Conservation (phyloP, 2,888 invertebrate species). For the Zygothrica quintamaculata region DNA sequence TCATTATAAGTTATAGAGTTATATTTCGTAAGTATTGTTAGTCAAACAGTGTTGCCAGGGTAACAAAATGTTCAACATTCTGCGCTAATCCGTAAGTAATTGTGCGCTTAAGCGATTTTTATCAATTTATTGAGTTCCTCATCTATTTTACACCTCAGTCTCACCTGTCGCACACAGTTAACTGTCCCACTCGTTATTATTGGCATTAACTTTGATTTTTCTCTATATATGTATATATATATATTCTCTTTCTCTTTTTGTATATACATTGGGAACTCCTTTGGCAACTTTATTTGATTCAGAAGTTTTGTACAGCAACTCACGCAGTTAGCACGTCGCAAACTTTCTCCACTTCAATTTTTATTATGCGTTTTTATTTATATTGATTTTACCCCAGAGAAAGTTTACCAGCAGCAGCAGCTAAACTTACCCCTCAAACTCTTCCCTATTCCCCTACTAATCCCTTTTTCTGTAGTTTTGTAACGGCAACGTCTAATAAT, state of each 20-base stretch:
- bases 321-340: conserved; percentile 72
- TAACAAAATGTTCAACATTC: conserved; percentile 2
- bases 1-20: conserved; percentile 41
- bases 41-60: conserved; percentile 16
- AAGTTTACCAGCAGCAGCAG: conserved; percentile 51
- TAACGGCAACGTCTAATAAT: conserved; percentile 62
- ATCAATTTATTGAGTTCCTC: conserved; percentile 73
- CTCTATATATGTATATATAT: not conserved
- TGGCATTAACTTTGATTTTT: conserved; percentile 49
- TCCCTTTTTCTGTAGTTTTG: too few relatives aligned
- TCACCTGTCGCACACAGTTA: conserved; percentile 69
- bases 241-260: not conserved
- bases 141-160: conserved; percentile 41
- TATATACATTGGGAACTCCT: not conserved
- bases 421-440: too few relatives aligned
- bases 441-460: not conserved
- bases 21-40: conserved; percentile 16
- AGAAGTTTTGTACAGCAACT: conserved; percentile 33
- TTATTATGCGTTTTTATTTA: conserved; percentile 78
- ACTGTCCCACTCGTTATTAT: conserved; percentile 39
- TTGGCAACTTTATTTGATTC: conserved; percentile 25
- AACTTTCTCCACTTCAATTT: conserved; percentile 70
- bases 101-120: conserved; percentile 64
- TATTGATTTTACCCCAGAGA: conserved; percentile 67
- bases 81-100: conserved; percentile 75